phyloP scores from a whole-genome alignment of 35 echinoderm and acorn worm genomes.

The Ophiothrix spiculata region DNA sequence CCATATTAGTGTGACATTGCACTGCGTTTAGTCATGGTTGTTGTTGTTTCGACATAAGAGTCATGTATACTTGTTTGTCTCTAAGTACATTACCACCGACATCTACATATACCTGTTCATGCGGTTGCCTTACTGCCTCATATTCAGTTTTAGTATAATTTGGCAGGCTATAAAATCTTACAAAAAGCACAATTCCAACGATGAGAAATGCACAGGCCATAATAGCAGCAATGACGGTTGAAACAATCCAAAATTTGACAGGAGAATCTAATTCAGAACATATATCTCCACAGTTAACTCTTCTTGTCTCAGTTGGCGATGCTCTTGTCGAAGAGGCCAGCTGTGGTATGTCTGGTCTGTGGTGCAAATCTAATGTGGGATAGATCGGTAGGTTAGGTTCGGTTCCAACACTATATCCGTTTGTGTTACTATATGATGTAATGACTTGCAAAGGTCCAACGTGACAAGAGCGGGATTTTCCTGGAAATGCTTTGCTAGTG shows the following conservation, averaged over 20 bases:
- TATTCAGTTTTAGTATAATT: background rate
- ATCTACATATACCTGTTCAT: background rate
- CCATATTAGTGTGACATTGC: too few species aligned
- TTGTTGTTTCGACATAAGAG: conserved; percentile 4
- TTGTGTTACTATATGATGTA: too few species aligned
- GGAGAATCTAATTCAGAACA: background rate
- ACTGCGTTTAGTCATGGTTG: too few species aligned
- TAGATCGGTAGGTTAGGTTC: background rate
- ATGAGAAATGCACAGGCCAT: background rate
- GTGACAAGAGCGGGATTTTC: background rate
- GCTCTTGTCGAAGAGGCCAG: background rate
- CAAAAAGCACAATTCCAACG: background rate
- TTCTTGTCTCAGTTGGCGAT: background rate
- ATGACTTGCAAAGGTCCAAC: background rate
- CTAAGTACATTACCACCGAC: background rate
- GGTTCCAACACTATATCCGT: background rate
- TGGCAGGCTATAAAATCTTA: background rate
- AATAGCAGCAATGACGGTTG: background rate
- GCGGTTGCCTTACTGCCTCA: background rate
- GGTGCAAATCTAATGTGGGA: background rate
- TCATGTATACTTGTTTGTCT: conserved; percentile 7
- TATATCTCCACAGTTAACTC: background rate
- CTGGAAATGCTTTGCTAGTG: background rate
- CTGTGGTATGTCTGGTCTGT: background rate
- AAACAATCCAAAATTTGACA: background rate